phyloP scores from a whole-genome alignment of 2,888 invertebrate genomes.

The Pantelozetes paolii region DNA sequence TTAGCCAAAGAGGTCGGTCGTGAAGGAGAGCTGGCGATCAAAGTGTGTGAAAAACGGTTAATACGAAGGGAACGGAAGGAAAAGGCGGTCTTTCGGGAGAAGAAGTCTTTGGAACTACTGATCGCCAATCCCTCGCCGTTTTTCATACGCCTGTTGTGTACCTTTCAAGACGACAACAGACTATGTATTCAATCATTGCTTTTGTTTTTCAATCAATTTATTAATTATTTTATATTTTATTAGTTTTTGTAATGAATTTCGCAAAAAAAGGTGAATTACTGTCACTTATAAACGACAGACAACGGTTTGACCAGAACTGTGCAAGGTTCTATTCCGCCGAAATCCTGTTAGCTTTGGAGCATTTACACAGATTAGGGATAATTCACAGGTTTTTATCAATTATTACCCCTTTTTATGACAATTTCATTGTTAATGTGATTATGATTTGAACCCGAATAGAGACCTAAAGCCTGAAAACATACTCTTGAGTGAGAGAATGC shows the following conservation, averaged over 20 bases:
- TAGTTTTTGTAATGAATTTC: conserved; percentile 87
- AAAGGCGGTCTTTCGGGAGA: conserved; percentile 87
- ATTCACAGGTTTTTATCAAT: conserved; percentile 71
- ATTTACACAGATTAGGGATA: conserved; percentile 79
- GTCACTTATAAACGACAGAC: conserved; percentile 82
- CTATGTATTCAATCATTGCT: conserved; percentile 49
- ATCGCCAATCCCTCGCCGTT: conserved; percentile 69
- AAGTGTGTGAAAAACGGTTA: conserved; percentile 93
- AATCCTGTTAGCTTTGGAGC: conserved; percentile 82
- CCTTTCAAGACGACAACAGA: conserved; percentile 83
- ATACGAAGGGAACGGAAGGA: conserved; percentile 89
- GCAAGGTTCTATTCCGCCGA: conserved; percentile 93
- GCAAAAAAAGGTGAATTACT: conserved; percentile 92
- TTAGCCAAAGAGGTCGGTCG: conserved; percentile 80
- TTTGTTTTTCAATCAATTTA: no score
- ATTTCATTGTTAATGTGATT: conserved; percentile 44
- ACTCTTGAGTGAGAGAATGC: conserved; percentile 88
- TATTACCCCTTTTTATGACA: conserved; percentile 29
- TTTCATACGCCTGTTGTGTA: conserved; percentile 88
- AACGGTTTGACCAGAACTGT: conserved; percentile 80
- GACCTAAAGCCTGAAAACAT: conserved; percentile 99
- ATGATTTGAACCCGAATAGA: conserved; percentile 49
- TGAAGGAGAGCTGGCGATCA: conserved; percentile 80
- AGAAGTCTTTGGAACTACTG: conserved; percentile 82
- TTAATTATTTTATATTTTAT: conserved; percentile 32